A percentile compares a stretch with the other conserved stretches of the same genome.
Evolutionary conservation across 2,888 invertebrate species (phyloP).

Genomic region (Argyresthia goedartella): DNA sequence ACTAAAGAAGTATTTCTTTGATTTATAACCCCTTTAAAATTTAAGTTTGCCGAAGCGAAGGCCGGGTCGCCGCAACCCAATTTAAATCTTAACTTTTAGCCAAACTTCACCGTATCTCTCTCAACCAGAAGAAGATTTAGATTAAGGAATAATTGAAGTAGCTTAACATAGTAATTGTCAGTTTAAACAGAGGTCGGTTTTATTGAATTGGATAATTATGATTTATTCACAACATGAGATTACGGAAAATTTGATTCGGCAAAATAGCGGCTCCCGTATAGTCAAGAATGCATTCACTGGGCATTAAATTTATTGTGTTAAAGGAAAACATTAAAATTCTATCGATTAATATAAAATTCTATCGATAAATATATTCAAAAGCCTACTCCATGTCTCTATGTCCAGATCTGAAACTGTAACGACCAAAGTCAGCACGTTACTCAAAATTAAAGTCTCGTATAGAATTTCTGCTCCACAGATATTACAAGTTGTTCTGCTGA

Average conservation of each 20-base stretch:
- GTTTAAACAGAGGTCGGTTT: neutral
- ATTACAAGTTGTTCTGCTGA: neutral
- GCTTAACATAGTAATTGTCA: slow-evolving; percentile 15
- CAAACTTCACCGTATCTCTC: slow-evolving; percentile 50
- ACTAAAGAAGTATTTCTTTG: slow-evolving; percentile 50
- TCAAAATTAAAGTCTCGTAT: slow-evolving; percentile 15
- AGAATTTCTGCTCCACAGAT: slow-evolving; percentile 2
- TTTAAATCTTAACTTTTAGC: slow-evolving; percentile 55
- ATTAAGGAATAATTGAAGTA: slow-evolving; percentile 43
- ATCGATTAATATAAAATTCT: no score
- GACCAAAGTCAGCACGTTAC: slow-evolving; percentile 16
- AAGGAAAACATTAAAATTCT: no score
- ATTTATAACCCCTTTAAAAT: slow-evolving; percentile 54
- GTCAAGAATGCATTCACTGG: no score
- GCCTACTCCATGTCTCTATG: slow-evolving; percentile 10
- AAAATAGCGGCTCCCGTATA: no score
- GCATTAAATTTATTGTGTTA: no score
- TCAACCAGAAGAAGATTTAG: slow-evolving; percentile 28
- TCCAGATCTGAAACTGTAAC: slow-evolving; percentile 8
- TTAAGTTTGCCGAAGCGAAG: slow-evolving; percentile 33
- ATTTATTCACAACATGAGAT: no score
- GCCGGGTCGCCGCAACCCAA: slow-evolving; percentile 34
- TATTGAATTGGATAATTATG: no score
- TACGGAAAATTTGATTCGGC: no score
- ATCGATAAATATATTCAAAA: no score